Conservation (phyloP, 2,888 invertebrate genomes). For the Ichneumoninae sp. region DNA sequence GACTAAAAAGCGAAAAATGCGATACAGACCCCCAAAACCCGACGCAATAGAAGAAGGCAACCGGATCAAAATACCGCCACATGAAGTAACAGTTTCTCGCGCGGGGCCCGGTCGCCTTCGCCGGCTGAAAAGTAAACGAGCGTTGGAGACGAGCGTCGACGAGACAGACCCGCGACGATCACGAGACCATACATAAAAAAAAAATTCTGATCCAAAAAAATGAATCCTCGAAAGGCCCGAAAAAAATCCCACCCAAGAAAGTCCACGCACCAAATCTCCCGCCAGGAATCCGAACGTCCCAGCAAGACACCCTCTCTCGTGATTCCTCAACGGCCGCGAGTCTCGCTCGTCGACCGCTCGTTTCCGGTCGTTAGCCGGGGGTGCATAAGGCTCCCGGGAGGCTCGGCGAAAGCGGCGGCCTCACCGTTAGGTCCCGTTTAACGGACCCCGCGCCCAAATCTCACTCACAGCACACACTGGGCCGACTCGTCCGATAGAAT, state of each 20-base stretch:
- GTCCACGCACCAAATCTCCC: conserved; percentile 26
- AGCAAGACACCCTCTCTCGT: neutral
- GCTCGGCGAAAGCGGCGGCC: conserved; percentile 78
- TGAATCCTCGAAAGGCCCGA: conserved; percentile 12
- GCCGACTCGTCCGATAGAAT: conserved; percentile 97
- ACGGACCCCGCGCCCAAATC: conserved; percentile 85
- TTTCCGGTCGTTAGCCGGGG: conserved; percentile 69
- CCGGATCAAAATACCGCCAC: conserved; percentile 84
- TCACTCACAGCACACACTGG: conserved; percentile 91
- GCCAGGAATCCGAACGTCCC: conserved; percentile 56
- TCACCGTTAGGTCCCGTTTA: conserved; percentile 71
- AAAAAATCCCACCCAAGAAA: conserved; percentile 8
- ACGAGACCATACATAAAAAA: conserved; percentile 64
- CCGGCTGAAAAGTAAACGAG: conserved; percentile 67
- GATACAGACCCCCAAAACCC: conserved; percentile 88
- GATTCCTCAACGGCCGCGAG: conserved; percentile 25
- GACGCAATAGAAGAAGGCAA: conserved; percentile 90
- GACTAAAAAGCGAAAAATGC: conserved; percentile 83
- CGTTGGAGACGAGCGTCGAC: conserved; percentile 24
- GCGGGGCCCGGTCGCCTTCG: conserved; percentile 82
- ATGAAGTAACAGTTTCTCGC: conserved; percentile 84
- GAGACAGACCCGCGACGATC: conserved; percentile 37
- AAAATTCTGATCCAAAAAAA: neutral
- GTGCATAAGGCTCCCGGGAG: conserved; percentile 82
- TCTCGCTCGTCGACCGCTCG: conserved; percentile 25